Evolutionary conservation across 2,797 vertebrate species (phyloP).

Genomic region (Serranus cabrilla): DNA sequence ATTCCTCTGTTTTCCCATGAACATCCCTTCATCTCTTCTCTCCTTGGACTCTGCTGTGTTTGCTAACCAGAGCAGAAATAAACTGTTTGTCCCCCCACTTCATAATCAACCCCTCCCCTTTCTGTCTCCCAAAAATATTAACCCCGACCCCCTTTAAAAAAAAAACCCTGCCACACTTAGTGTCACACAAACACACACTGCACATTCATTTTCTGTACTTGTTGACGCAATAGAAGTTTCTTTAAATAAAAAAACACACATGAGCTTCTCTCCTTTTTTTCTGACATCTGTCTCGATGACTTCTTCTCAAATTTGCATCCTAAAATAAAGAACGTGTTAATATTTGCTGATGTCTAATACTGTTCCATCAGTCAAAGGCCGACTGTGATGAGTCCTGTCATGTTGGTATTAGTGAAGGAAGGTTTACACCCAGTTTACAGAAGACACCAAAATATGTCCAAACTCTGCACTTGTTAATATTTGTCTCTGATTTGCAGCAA

Average conservation of each 20-base stretch:
- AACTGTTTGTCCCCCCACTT: conserved; percentile 56
- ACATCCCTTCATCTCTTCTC: neutral
- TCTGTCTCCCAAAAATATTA: conserved; percentile 12
- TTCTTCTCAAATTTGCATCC: neutral
- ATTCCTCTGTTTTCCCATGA: neutral
- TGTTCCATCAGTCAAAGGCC: conserved; percentile 1
- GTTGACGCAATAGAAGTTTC: neutral
- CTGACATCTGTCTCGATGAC: neutral
- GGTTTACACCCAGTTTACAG: neutral
- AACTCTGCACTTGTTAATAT: neutral
- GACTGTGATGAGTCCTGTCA: conserved; percentile 12
- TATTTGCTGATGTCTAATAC: conserved; percentile 25
- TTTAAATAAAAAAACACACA: neutral
- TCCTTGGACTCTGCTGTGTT: conserved; percentile 44
- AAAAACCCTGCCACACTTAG: neutral
- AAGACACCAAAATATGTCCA: neutral
- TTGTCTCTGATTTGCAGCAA: too few relatives aligned
- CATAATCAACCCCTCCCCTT: conserved; percentile 31
- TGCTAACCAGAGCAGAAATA: conserved; percentile 80
- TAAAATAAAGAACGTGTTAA: conserved; percentile 7
- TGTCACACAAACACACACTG: neutral
- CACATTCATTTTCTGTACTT: neutral
- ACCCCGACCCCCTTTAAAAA: neutral
- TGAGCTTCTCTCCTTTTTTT: neutral
- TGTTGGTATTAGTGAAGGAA: neutral